These are phyloP conservation scores for Argyresthia albistria DNA, from an alignment of 2,888 invertebrate genomes.

Conservation along the genomic window DNA sequence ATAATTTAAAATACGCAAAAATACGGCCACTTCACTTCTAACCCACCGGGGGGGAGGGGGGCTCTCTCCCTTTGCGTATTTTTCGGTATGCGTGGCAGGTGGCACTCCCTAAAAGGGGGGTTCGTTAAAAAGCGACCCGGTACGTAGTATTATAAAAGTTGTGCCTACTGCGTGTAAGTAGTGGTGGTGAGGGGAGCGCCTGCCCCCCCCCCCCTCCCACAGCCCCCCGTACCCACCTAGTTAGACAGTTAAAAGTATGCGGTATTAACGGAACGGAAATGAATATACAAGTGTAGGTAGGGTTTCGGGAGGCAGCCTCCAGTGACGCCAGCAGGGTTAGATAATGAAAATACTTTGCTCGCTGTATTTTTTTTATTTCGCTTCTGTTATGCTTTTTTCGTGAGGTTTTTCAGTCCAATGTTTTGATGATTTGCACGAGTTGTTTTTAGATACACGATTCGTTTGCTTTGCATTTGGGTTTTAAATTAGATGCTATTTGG, in stretches of 20 bases:
- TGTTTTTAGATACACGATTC: background rate
- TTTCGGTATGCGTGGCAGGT: constrained; percentile 71
- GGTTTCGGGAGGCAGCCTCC: constrained; percentile 56
- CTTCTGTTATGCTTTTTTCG: constrained; percentile 2
- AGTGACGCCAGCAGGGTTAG: constrained; percentile 50
- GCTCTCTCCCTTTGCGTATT: constrained; percentile 60
- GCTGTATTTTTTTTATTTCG: constrained; percentile 32
- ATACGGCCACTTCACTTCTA: constrained; percentile 68
- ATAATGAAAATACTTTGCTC: constrained; percentile 65
- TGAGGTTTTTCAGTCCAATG: background rate
- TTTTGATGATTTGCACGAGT: background rate
- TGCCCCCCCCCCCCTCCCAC: constrained; percentile 15
- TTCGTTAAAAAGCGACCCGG: constrained; percentile 68
- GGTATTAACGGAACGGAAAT: constrained; percentile 73
- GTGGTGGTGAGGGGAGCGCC: constrained; percentile 41
- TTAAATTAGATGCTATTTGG: background rate
- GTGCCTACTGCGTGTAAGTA: constrained; percentile 72
- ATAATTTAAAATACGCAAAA: constrained; percentile 73
- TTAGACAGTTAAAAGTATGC: constrained; percentile 74
- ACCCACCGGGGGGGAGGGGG: constrained; percentile 39
- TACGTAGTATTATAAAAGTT: constrained; percentile 73
- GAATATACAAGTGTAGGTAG: constrained; percentile 66
- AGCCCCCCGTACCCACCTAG: constrained; percentile 44
- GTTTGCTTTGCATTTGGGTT: background rate
- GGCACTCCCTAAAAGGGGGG: constrained; percentile 50